Base-by-base conservation (phyloP, 2,113 vertebrate species). In the Aegithalos caudatus region DNA sequence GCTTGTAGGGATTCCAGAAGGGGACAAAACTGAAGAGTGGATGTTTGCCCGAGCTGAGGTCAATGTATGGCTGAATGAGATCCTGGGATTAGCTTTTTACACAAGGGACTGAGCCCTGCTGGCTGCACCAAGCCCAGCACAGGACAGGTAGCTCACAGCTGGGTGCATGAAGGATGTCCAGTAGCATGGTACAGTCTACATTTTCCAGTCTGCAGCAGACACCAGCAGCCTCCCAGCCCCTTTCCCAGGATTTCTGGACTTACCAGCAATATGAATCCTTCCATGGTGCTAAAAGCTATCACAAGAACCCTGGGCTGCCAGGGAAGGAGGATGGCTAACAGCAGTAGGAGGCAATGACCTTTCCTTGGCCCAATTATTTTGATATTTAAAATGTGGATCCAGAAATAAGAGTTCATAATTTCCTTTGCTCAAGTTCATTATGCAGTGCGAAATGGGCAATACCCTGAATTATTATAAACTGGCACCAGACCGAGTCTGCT, bases 401-500 rank as follows among this genome's bases (percentile, higher is more conserved):
- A 92, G 88, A 78, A 83, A 86, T 77, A 86, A 56, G 67, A 83
- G 74, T 93, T 93, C 92, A 92, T 90, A 1, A 42, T 94, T 93
- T 96, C 44, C 64, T 88, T 90, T 81, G 57, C 76, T 78, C 3
- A 20, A 81, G 37, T 93, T 86, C 88, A 88, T 95, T 97, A 94
- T 92, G 47, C 92, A 90, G 82, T 83, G 90, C 93, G 80, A 96
- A 96, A 92, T 78, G 76, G 90, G 60, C 82, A 81, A 86, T 67
- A 48, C 51, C 81, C 58, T 80, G 84, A 90, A 93, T 96, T 95
- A 95, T 78, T 93, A 95, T 67, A 90, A 86, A 94, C 90, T 92
- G 65, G 86, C 82, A 93, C 56, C 79, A 86, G 85, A 73, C 64
- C 0, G 7, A 94, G 87, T 81, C 74, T 73, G 73, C 64, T 91